Base-by-base conservation (phyloP, 37 sponge, comb jelly and placozoan species). In the Eunapius fragilis region DNA sequence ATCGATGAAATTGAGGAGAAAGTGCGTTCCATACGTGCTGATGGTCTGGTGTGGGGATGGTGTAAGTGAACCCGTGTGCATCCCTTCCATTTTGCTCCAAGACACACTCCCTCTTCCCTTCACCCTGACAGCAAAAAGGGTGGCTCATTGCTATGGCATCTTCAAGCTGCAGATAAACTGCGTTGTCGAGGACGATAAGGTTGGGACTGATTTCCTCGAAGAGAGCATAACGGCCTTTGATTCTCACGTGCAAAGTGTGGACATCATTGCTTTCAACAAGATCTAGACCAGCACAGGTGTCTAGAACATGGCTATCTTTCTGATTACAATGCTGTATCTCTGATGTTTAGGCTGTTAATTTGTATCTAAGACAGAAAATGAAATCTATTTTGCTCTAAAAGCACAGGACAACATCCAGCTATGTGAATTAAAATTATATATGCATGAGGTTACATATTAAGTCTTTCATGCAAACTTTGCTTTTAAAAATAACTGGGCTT, bases 181-280 rank as follows among this genome's bases (percentile, higher is more conserved):
- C 86, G 96, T 97, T 49, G 94, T 97, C 6, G 98, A 95, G 74
- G 98, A 97, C 37, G 96, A 96, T 67, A 96, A 96, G 87, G 74
- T 97, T 85, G 94, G 98, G 70, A 93, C 88, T 0, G 96, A 97
- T 78, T 95, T 93, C 70, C 71, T 97, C 67, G 98, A 97, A 47
- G 98, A 97, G 36, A 25, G 25, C n/a, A 97, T 97, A 68, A 88
- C 86, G 24, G 83, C 76, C 37, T 85, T 91, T 72, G 98, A 97
- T 33, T 96, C 93, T 45, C 84, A 87, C 7, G 92, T 97, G 12
- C 98, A 97, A 82, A 95, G 96, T 37, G 91, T 95, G 41, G 98
- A 97, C 37, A 85, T 97, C 76, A 94, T 89, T 28, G 94, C 98
- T 49, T 95, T 95, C 75, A 97, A 97, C 72, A 97, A 97, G 86